phyloP scores from a whole-genome alignment of 2,797 vertebrate genomes.

The Coregonus ussuriensis region DNA sequence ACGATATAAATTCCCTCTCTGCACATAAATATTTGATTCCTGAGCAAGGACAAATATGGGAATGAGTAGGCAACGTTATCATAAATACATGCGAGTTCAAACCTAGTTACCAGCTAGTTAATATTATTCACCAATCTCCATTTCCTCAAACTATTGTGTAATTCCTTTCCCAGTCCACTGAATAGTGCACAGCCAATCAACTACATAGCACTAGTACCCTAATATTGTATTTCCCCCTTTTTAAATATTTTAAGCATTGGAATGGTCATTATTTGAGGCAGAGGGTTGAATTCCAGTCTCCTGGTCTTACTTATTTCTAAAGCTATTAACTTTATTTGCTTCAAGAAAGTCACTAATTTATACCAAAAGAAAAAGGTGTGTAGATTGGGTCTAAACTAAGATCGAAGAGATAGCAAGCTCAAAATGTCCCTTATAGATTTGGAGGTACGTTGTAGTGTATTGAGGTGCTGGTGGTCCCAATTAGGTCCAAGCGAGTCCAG shows the following conservation, averaged over 20 bases:
- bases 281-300: conserved; percentile 16
- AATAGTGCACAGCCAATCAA: conserved; percentile 47
- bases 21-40: conserved; percentile 62
- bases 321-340: conserved; percentile 5
- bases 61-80: conserved; percentile 19
- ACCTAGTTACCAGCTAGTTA: conserved; percentile 16
- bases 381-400: conserved; percentile 5
- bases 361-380: background rate
- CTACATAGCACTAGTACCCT: background rate
- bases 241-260: conserved; percentile 22
- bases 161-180: conserved; percentile 32
- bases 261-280: conserved; percentile 58
- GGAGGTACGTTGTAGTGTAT: background rate
- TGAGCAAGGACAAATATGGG: conserved; percentile 54
- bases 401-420: conserved; percentile 20
- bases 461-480: background rate
- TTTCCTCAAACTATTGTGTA: conserved; percentile 24
- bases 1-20: background rate
- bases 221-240: conserved; percentile 9
- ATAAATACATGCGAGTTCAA: conserved; percentile 29
- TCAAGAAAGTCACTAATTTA: conserved; percentile 18
- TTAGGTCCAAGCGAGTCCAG: background rate
- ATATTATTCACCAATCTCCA: conserved; percentile 6
- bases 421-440: conserved; percentile 16
- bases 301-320: conserved; percentile 45